These are phyloP conservation scores for Aspidiotus destructor DNA, from an alignment of 2,888 invertebrate genomes.

Conservation along the genomic window DNA sequence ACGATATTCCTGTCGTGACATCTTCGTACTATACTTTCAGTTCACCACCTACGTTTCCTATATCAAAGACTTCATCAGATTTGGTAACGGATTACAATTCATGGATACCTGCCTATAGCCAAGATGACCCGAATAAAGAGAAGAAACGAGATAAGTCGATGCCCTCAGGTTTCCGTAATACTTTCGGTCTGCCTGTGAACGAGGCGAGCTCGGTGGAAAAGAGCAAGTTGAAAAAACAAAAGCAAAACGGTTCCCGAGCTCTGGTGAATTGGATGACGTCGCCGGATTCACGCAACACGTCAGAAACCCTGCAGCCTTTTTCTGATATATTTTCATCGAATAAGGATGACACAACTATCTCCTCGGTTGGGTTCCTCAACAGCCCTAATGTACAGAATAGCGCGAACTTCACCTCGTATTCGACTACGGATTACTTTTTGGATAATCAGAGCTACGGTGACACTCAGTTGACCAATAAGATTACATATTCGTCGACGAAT, in stretches of 20 bases:
- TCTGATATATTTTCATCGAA: conserved; percentile 13
- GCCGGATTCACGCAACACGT: conserved; percentile 41
- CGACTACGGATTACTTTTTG: conserved; percentile 17
- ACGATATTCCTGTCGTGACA: conserved; percentile 20
- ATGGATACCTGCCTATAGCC: conserved; percentile 18
- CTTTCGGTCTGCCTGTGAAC: conserved; percentile 3
- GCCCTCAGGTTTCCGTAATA: conserved; percentile 1
- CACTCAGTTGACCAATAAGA: conserved; percentile 12
- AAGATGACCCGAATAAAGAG: conserved; percentile 21
- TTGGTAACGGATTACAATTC: conserved; percentile 12
- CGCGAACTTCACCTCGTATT: conserved; percentile 14
- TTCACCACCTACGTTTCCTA: conserved; percentile 12
- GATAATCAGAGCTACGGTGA: conserved; percentile 25
- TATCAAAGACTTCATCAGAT: conserved; percentile 9
- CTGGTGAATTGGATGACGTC: conserved; percentile 57
- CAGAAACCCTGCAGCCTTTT: conserved; percentile 13
- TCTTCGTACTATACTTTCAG: conserved; percentile 15
- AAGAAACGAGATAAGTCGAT: conserved; percentile 25
- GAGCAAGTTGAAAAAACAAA: conserved; percentile 27
- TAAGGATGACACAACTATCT: conserved; percentile 18
- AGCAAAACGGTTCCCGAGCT: conserved; percentile 38
- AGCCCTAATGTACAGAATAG: conserved; percentile 8
- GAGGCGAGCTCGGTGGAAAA: conserved; percentile 21
- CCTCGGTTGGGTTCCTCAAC: not conserved
- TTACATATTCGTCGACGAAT: conserved; percentile 17